Base-by-base conservation (phyloP, 2,113 vertebrate genomes). In the Zosterops lateralis region DNA sequence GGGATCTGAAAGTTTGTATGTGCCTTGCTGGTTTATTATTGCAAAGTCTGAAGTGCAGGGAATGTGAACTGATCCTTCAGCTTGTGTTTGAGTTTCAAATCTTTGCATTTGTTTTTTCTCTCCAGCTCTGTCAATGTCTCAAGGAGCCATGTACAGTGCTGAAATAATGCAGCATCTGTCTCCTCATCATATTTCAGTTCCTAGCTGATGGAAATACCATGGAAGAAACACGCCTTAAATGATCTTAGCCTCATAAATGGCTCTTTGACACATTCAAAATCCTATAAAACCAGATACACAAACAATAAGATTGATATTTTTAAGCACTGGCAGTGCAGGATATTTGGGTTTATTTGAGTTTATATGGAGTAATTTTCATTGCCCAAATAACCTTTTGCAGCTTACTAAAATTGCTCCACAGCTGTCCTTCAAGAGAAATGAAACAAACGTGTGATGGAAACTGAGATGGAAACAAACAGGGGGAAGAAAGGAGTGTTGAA, bases 11-110 rank as follows among this genome's bases (percentile, higher is more conserved):
- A 91, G 91, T 90, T 87, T 87, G 61, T 94, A 3, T 81, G 51
- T 72, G 19, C 28, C 81, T 54, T 92, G 32, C 22, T 65, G 53
- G 83, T 94, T 94, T 95, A 81, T 95, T 95, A 91, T 87, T 96
- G 53, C 36, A 92, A 81, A 24, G 80, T 65, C 76, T 91, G 73
- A 76, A 54, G 62, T n/a, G 38, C 1, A 1, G 29, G 40, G 45
- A 68, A 61, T 47, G 40, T 57, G 87, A 96, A 10, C 57, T 81
- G 77, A 78, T 94, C 68, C 53, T 66, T 87, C 82, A 76, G 60
- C 25, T 53, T 57, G 25, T 44, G 68, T 74, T 92, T 92, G 77
- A 72, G 36, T 86, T 92, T 89, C n/a, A 66, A 15, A 80, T 57
- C 38, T 86, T 68, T 68, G 57, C n/a, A 40, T 83, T 80, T 92